Conservation (phyloP, 2,113 vertebrate species). For the Amblyornis subalaris region DNA sequence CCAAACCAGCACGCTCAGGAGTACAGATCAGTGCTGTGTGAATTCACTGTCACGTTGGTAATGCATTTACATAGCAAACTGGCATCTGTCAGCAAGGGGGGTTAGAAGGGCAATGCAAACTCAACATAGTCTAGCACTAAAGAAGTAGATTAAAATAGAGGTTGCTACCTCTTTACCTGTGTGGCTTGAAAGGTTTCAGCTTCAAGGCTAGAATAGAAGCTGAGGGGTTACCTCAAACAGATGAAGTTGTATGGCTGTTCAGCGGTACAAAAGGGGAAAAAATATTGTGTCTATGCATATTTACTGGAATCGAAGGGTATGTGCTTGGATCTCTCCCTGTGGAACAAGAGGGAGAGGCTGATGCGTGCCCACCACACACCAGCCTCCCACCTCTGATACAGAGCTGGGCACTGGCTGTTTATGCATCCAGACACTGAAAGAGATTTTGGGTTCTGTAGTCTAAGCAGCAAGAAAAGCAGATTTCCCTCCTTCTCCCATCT, state of each 20-base stretch:
- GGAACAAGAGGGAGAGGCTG: background rate
- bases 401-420: background rate
- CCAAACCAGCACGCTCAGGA: background rate
- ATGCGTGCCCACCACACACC: accelerated
- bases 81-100: background rate
- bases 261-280: background rate
- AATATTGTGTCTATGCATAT: background rate
- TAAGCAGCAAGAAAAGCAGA: background rate
- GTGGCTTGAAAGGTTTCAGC: background rate
- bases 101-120: background rate
- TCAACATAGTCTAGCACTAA: background rate
- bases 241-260: background rate
- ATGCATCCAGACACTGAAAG: background rate
- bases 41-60: background rate
- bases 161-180: background rate
- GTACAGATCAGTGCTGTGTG: background rate
- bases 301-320: background rate
- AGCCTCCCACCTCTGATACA: background rate
- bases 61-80: background rate
- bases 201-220: background rate
- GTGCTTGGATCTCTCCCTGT: background rate
- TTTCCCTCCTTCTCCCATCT: background rate
- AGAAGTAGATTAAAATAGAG: background rate
- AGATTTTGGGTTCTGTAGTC: background rate
- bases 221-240: background rate